Conservation (phyloP, 2,888 invertebrate genomes). For the Cistogaster globosa region DNA sequence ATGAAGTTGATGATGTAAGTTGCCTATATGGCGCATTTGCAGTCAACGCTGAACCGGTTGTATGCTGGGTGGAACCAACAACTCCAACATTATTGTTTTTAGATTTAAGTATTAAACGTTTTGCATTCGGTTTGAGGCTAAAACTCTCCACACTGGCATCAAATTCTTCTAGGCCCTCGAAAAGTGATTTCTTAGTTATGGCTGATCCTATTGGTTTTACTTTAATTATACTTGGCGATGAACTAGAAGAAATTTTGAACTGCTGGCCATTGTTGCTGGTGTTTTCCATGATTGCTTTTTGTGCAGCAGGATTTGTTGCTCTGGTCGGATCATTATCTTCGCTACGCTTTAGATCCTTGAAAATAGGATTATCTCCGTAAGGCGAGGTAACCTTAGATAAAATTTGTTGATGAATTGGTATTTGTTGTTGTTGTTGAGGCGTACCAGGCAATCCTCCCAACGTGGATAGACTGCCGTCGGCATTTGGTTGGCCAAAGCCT, state of each 20-base stretch:
- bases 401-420: conserved; percentile 88
- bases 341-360: conserved; percentile 87
- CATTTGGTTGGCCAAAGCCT: conserved; percentile 74
- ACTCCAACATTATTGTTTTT: conserved; percentile 77
- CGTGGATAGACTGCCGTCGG: conserved; percentile 70
- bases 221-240: conserved; percentile 84
- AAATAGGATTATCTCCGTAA: conserved; percentile 93
- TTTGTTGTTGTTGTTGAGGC: conserved; percentile 79
- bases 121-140: conserved; percentile 86
- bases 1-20: conserved; percentile 1
- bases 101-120: conserved; percentile 89
- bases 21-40: conserved; percentile 54
- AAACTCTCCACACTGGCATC: conserved; percentile 86
- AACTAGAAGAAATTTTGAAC: conserved; percentile 86
- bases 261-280: conserved; percentile 76
- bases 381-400: conserved; percentile 90
- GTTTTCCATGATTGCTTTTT: conserved; percentile 86
- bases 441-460: conserved; percentile 76
- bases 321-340: conserved; percentile 86
- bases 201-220: conserved; percentile 79
- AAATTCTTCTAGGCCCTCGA: conserved; percentile 93
- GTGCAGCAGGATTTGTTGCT: conserved; percentile 88
- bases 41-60: conserved; percentile 24
- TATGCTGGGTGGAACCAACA: conserved; percentile 32
- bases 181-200: conserved; percentile 87